Evolutionary conservation across 2,888 invertebrate species (phyloP).

Genomic region (Drosophila anomelani): DNA sequence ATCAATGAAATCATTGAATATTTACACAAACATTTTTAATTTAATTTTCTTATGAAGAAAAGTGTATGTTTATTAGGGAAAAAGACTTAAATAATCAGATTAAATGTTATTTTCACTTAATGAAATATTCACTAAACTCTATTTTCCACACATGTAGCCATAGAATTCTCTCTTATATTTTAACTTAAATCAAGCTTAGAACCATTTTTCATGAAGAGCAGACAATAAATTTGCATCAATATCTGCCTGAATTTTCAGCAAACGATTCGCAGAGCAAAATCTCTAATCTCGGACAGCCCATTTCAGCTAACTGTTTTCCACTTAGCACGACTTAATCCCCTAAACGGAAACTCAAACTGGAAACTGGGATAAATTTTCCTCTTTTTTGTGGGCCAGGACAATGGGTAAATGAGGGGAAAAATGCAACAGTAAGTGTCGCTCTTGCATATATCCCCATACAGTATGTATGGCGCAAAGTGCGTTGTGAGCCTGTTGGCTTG

Average conservation of each 20-base stretch:
- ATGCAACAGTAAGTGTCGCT: conserved; percentile 24
- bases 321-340: conserved; percentile 45
- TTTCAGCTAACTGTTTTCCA: conserved; percentile 34
- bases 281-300: conserved; percentile 23
- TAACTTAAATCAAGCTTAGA: neutral
- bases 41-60: neutral
- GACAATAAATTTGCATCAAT: conserved; percentile 1
- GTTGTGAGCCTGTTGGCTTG: conserved; percentile 59
- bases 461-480: conserved; percentile 21
- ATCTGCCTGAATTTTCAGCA: conserved; percentile 8
- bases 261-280: neutral
- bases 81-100: neutral
- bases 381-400: conserved; percentile 11
- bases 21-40: neutral
- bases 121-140: neutral
- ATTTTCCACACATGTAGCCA: neutral
- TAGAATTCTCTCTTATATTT: neutral
- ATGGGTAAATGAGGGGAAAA: conserved; percentile 25
- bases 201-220: neutral
- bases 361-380: conserved; percentile 33
- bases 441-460: neutral
- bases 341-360: conserved; percentile 38
- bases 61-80: neutral
- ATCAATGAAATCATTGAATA: conserved; percentile 1
- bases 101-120: neutral